A percentile compares a stretch with the other conserved stretches of the same genome.
phyloP scores from a whole-genome alignment of 2,113 vertebrate species.

The Pantherophis guttatus region DNA sequence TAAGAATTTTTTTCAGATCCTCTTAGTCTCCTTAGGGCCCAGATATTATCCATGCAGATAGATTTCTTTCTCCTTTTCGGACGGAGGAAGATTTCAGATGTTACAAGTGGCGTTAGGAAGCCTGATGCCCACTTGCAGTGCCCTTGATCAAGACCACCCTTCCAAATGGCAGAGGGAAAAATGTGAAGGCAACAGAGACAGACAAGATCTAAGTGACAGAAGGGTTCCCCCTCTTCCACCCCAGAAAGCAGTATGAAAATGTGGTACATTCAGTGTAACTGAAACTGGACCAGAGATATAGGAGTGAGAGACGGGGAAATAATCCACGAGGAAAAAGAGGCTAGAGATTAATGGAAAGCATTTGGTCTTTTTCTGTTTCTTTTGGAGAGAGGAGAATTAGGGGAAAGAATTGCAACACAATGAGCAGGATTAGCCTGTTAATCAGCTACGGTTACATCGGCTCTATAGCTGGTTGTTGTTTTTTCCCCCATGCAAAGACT shows the following conservation, averaged over 20 bases:
- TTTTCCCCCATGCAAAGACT: neutral
- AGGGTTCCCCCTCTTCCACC: neutral
- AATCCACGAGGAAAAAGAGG: neutral
- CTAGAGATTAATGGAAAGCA: neutral
- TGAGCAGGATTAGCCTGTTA: neutral
- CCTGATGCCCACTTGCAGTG: neutral
- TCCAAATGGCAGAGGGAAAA: neutral
- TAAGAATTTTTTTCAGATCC: neutral
- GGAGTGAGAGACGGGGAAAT: neutral
- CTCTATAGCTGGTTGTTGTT: neutral
- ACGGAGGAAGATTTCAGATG: neutral
- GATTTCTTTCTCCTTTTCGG: neutral
- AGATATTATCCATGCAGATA: neutral
- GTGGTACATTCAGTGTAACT: neutral
- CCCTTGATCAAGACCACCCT: neutral
- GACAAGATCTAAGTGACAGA: neutral
- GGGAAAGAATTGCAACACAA: neutral
- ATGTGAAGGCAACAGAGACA: neutral
- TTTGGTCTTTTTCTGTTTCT: neutral
- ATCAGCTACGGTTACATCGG: neutral
- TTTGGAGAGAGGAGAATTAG: too few species aligned
- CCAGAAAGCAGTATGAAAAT: neutral
- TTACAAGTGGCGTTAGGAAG: neutral
- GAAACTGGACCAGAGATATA: neutral
- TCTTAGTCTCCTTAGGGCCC: neutral